phyloP scores from a whole-genome alignment of 2,113 vertebrate genomes.

The Amia ocellicauda region DNA sequence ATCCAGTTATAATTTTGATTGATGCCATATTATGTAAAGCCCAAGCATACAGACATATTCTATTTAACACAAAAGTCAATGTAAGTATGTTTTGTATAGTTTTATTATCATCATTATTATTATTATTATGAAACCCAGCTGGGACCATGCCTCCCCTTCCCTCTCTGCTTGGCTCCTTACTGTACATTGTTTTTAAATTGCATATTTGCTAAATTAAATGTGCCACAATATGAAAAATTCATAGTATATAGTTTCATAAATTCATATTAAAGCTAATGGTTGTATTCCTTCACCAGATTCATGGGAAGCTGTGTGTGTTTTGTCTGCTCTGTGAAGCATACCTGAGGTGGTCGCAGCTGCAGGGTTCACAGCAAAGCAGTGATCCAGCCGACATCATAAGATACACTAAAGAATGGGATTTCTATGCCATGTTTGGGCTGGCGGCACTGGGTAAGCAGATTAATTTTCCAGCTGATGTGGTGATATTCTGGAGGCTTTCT shows the following conservation, averaged over 20 bases:
- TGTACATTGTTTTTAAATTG: no score
- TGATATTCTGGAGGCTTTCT: no score
- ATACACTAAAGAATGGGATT: constrained; percentile 97
- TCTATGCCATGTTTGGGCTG: constrained; percentile 87
- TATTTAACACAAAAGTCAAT: constrained; percentile 90
- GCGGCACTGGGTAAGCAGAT: constrained; percentile 78
- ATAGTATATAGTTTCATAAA: no score
- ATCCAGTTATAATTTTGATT: constrained; percentile 95
- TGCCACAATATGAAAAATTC: no score
- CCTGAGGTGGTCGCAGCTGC: constrained; percentile 84
- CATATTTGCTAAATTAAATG: no score
- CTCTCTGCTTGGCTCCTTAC: no score
- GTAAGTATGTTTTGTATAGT: constrained; percentile 68
- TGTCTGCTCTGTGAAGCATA: constrained; percentile 95
- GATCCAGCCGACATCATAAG: constrained; percentile 91
- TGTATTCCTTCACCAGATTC: constrained; percentile 68
- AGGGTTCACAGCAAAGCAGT: constrained; percentile 75
- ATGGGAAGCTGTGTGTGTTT: constrained; percentile 90
- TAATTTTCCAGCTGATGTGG: no score
- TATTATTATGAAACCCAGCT: no score
- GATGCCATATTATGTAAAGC: constrained; percentile 93
- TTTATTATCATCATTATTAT: no score
- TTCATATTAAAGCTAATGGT: no score
- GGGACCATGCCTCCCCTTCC: no score
- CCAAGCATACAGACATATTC: constrained; percentile 91